A percentile compares a stretch with the other conserved stretches of the same genome.
These are phyloP conservation scores for Denticeps clupeoides DNA, from an alignment of 2,797 vertebrate genomes.

Conservation along the genomic window DNA sequence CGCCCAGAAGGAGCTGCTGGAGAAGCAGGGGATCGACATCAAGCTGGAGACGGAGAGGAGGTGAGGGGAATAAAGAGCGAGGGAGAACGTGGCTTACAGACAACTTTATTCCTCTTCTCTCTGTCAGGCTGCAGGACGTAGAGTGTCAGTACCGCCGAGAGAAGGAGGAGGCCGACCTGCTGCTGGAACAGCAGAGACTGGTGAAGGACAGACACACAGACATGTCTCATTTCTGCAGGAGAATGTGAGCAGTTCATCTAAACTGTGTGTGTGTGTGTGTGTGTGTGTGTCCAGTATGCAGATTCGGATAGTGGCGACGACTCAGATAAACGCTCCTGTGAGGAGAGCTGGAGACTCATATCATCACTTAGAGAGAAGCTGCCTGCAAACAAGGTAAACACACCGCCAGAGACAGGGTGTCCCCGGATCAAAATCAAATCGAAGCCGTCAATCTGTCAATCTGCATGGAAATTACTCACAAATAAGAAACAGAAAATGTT, in stretches of 20 bases:
- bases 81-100: neutral
- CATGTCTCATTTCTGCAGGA: slow-evolving; percentile 12
- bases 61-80: slow-evolving; percentile 32
- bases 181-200: slow-evolving; percentile 79
- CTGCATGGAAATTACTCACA: too few species aligned
- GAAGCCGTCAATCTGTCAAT: too few species aligned
- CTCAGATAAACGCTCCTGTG: slow-evolving; percentile 82
- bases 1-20: slow-evolving; percentile 74
- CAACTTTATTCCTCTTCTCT: too few species aligned
- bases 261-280: slow-evolving; percentile 9
- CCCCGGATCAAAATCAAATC: too few species aligned
- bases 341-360: slow-evolving; percentile 84
- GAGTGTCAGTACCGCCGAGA: slow-evolving; percentile 76
- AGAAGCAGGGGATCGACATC: slow-evolving; percentile 82
- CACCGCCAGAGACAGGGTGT: too few species aligned
- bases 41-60: slow-evolving; percentile 84
- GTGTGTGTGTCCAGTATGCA: slow-evolving; percentile 55
- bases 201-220: too few species aligned
- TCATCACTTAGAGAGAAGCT: slow-evolving; percentile 78
- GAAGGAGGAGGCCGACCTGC: slow-evolving; percentile 79
- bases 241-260: slow-evolving; percentile 6
- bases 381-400: slow-evolving; percentile 69
- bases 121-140: slow-evolving; percentile 70
- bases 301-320: slow-evolving; percentile 82
- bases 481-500: too few species aligned